Percentiles rank a stretch among this genome's conserved stretches.
phyloP scores from a whole-genome alignment of 2,113 vertebrate genomes.

The Platysternon megacephalum region DNA sequence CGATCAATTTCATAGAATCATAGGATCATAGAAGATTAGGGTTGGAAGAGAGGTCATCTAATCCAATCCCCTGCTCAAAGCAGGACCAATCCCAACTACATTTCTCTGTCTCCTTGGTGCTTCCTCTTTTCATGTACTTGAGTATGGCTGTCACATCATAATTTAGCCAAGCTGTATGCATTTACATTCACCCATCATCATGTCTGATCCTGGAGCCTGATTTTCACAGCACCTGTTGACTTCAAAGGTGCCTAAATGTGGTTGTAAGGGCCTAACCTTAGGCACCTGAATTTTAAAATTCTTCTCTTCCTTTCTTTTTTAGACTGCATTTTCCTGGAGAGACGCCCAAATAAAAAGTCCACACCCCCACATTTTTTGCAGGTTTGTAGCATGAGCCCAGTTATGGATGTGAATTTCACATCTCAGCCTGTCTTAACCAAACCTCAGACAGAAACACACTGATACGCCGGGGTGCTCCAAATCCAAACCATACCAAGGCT shows the following conservation, averaged over 20 bases:
- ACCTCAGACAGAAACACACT: background rate
- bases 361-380: background rate
- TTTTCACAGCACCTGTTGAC: background rate
- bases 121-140: background rate
- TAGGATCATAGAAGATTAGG: too few species aligned
- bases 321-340: background rate
- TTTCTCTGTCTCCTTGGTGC: background rate
- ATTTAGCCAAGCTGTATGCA: fast-evolving
- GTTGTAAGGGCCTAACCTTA: fast-evolving
- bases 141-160: background rate
- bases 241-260: background rate
- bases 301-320: background rate
- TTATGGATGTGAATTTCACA: background rate
- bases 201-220: background rate
- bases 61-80: too few species aligned
- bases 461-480: background rate
- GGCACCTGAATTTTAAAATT: background rate
- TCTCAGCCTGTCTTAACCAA: background rate
- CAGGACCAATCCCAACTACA: too few species aligned
- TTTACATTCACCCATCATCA: background rate
- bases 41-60: too few species aligned
- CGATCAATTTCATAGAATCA: background rate
- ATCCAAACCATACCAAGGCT: background rate
- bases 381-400: background rate
- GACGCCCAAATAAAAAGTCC: background rate